phyloP scores from a whole-genome alignment of 2,113 vertebrate genomes.

The Hyperoodon ampullatus region DNA sequence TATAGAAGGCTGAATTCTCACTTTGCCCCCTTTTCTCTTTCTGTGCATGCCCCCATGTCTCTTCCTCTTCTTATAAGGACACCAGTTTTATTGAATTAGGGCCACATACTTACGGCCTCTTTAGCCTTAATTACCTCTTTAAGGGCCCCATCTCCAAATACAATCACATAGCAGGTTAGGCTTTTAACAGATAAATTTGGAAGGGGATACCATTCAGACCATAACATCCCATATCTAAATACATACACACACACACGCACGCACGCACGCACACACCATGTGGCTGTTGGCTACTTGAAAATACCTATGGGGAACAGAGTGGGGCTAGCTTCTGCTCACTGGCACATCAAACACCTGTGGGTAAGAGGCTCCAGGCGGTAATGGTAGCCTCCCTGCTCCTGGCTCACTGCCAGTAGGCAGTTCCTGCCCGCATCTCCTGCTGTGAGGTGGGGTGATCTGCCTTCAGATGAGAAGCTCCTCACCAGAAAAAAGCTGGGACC shows the following conservation, averaged over 20 bases:
- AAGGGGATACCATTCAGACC: neutral
- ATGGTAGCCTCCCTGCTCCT: fast-evolving
- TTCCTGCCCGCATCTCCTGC: fast-evolving
- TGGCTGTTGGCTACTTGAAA: neutral
- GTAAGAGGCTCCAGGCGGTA: neutral
- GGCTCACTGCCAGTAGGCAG: fast-evolving
- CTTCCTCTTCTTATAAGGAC: neutral
- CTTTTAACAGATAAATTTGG: neutral
- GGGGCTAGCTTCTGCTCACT: too few species aligned
- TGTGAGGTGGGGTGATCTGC: neutral
- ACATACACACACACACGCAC: neutral
- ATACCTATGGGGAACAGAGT: fast-evolving
- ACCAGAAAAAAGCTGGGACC: neutral
- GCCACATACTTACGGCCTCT: neutral
- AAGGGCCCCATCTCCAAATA: neutral
- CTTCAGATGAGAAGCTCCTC: neutral
- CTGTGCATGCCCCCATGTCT: fast-evolving
- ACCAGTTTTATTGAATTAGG: neutral
- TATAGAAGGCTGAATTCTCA: neutral
- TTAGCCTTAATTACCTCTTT: neutral
- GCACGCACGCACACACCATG: neutral
- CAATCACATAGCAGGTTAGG: too few species aligned
- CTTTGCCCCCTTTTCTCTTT: neutral
- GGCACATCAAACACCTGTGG: neutral
- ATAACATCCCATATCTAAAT: neutral